Conservation (phyloP, 2,113 vertebrate genomes). For the Sus scrofa region DNA sequence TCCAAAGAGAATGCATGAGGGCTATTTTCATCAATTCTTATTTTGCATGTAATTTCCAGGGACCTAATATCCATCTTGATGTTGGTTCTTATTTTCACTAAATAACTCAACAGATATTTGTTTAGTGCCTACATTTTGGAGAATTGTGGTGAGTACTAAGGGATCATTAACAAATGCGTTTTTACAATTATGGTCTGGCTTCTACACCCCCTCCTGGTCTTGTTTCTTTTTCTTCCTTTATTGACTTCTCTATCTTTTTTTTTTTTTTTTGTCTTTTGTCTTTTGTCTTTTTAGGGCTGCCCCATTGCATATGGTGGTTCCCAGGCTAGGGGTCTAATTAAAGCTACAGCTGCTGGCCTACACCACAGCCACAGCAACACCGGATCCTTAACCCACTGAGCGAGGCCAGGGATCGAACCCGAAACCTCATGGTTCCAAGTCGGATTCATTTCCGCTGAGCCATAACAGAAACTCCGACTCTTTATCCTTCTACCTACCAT, state of each 20-base stretch:
- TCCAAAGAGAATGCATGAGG: not conserved
- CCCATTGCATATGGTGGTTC: no score
- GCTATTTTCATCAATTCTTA: not conserved
- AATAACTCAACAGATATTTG: not conserved
- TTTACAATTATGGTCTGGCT: not conserved
- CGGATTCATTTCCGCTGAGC: no score
- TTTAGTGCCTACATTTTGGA: not conserved
- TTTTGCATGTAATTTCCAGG: not conserved
- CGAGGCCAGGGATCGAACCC: no score
- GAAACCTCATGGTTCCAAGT: no score
- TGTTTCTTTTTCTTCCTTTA: not conserved
- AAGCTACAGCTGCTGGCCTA: no score
- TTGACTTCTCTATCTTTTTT: not conserved
- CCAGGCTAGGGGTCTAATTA: no score
- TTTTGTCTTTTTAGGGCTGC: no score
- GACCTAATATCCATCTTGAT: not conserved
- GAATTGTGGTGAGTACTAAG: not conserved
- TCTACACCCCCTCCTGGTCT: fast-evolving
- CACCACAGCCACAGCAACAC: no score
- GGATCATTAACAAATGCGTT: not conserved
- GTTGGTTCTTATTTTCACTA: not conserved
- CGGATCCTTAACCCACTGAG: no score
- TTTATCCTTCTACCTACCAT: not conserved
- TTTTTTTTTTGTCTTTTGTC: no score
- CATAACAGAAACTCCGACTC: no score